Evolutionary conservation across 2,113 vertebrate species (phyloP).

Genomic region (Toxotes chatareus): DNA sequence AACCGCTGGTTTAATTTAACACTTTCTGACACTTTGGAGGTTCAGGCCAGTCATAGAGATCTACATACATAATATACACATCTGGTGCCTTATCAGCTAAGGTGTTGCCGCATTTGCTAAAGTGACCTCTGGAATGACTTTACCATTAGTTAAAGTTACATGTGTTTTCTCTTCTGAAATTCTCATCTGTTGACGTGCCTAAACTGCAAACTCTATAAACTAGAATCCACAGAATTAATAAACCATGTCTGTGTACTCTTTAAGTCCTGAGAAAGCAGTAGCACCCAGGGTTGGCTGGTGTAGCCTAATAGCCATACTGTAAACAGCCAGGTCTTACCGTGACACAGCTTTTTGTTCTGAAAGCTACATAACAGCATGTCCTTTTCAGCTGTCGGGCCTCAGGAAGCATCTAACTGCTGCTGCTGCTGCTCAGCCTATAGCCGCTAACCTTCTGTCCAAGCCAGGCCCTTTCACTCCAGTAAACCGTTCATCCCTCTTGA

Average conservation of each 20-base stretch:
- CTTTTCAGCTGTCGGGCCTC: constrained; percentile 17
- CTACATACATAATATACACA: too few species aligned
- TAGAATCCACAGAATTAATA: neutral
- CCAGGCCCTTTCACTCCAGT: constrained; percentile 43
- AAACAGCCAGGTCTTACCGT: constrained; percentile 5
- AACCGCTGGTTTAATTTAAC: neutral
- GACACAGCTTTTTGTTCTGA: constrained; percentile 17
- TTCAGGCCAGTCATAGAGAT: too few species aligned
- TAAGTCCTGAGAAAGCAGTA: neutral
- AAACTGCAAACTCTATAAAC: too few species aligned
- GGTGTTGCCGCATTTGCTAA: neutral
- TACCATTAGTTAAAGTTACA: too few species aligned
- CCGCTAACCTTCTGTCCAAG: constrained; percentile 14
- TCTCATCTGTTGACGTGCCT: too few species aligned
- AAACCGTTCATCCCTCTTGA: constrained; percentile 39
- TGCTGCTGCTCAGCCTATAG: constrained; percentile 27
- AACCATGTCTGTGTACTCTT: neutral
- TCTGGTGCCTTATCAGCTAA: too few species aligned
- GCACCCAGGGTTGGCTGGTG: constrained; percentile 5
- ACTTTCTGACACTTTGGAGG: neutral
- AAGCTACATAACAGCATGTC: constrained; percentile 9
- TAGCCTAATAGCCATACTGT: neutral
- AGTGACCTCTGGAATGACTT: too few species aligned
- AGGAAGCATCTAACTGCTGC: constrained; percentile 24
- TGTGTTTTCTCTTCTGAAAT: too few species aligned